phyloP scores from a whole-genome alignment of 2,888 invertebrate genomes.

The Lepidocyrtoides sp. region DNA sequence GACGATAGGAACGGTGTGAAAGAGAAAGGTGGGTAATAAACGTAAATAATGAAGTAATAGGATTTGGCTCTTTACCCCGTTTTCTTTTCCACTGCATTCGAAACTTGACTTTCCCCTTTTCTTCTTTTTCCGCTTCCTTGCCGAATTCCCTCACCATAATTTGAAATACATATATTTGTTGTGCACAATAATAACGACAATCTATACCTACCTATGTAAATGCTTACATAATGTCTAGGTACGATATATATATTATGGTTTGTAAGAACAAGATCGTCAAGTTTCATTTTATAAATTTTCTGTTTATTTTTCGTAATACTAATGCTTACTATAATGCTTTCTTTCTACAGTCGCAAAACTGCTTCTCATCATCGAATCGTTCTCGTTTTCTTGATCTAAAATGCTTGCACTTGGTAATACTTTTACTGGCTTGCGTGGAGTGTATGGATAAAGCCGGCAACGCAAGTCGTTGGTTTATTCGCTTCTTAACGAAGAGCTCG shows the following conservation, averaged over 20 bases:
- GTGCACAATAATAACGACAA: background rate
- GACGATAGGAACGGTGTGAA: conserved; percentile 33
- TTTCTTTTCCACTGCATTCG: conserved; percentile 25
- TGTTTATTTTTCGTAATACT: background rate
- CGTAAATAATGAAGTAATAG: conserved; percentile 82
- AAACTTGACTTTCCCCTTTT: conserved; percentile 68
- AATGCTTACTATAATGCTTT: conserved; percentile 12
- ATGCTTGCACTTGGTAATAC: conserved; percentile 6
- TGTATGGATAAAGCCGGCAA: too few species aligned
- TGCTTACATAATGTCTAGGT: background rate
- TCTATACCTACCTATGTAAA: background rate
- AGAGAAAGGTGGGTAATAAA: conserved; percentile 78
- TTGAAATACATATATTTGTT: conserved; percentile 5
- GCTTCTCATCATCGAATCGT: background rate
- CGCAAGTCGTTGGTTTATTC: too few species aligned
- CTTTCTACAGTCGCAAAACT: background rate
- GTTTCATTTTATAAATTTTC: background rate
- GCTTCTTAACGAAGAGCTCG: background rate
- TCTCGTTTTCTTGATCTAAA: background rate
- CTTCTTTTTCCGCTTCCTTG: background rate
- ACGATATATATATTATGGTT: too few species aligned
- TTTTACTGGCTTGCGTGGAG: too few species aligned
- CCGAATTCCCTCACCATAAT: background rate
- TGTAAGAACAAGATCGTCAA: too few species aligned
- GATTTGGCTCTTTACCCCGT: conserved; percentile 71